These are phyloP conservation scores for Heterodera carotae DNA, from an alignment of 1,140 invertebrate genomes.

Conservation along the genomic window DNA sequence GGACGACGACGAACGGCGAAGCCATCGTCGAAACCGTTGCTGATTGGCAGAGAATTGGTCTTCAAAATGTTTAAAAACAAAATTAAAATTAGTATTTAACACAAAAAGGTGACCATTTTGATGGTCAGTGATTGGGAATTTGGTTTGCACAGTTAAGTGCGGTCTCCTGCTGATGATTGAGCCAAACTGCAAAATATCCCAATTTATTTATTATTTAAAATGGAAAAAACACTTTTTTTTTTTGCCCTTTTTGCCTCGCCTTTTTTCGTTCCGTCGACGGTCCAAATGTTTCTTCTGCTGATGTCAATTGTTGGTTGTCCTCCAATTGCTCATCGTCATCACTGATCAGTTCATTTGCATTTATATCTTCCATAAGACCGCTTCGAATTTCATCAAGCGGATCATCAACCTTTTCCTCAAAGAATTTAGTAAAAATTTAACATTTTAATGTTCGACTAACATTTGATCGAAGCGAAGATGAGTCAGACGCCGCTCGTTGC, in stretches of 20 bases:
- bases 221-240: not conserved
- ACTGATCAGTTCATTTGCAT: not conserved
- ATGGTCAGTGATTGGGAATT: not conserved
- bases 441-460: not conserved
- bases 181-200: not conserved
- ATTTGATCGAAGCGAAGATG: not conserved
- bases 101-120: not conserved
- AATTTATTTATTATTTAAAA: not conserved
- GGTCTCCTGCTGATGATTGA: not conserved
- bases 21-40: no score
- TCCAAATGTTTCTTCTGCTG: not conserved
- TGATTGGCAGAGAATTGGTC: no score
- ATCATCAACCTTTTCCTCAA: conserved; percentile 1
- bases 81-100: no score
- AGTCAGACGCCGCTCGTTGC: not conserved
- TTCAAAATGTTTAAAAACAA: no score
- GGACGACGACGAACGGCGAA: no score
- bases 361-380: conserved; percentile 1
- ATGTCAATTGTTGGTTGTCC: not conserved
- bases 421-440: not conserved
- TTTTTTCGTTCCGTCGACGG: not conserved
- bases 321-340: not conserved
- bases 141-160: not conserved
- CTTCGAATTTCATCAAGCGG: not conserved
- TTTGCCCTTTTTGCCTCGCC: not conserved